A percentile compares a stretch with the other conserved stretches of the same genome.
Evolutionary conservation across 2,888 invertebrate genomes (phyloP).

Genomic region (Conomelus anceps): DNA sequence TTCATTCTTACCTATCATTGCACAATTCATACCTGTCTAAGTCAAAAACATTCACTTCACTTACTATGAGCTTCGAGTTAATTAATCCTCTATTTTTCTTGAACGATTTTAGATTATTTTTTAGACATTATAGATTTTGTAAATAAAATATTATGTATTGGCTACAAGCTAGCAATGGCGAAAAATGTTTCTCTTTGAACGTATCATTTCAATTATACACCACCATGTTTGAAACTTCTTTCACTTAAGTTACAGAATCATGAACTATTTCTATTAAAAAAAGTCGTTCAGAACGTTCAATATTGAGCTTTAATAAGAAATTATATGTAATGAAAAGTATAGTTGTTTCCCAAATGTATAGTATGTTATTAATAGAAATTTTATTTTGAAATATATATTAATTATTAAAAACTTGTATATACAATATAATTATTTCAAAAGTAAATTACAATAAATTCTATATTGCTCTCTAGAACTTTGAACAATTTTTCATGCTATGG

Average conservation of each 20-base stretch:
- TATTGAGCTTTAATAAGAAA: background rate
- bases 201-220: background rate
- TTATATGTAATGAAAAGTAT: background rate
- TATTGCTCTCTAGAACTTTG: background rate
- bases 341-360: background rate
- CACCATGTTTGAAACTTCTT: too few species aligned
- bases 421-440: background rate
- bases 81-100: too few species aligned
- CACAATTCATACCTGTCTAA: background rate
- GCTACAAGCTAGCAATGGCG: background rate
- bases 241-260: too few species aligned
- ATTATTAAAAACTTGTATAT: background rate
- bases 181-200: background rate
- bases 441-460: background rate
- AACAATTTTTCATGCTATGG: too few species aligned
- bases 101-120: background rate
- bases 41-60: background rate
- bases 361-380: background rate
- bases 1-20: background rate
- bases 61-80: too few species aligned
- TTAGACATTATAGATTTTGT: background rate
- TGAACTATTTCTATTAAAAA: background rate
- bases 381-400: background rate
- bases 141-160: background rate
- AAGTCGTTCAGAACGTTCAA: background rate